Percentiles rank a stretch among this genome's conserved stretches.
Conservation (phyloP, 2,797 vertebrate genomes). For the Xenopus petersii region DNA sequence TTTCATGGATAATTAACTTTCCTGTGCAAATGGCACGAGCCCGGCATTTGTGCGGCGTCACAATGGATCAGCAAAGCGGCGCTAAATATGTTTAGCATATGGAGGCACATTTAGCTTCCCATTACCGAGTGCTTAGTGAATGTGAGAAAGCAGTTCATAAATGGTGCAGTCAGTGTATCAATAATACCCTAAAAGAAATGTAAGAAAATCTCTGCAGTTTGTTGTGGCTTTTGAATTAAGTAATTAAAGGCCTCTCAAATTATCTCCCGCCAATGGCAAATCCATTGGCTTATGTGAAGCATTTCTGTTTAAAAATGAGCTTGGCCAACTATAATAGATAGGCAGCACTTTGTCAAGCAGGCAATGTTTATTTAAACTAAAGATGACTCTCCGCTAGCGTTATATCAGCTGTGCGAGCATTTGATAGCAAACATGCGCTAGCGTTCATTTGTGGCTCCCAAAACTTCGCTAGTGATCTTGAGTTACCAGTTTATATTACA, state of each 20-base stretch:
- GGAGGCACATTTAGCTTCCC: conserved; percentile 27
- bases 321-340: too few species aligned
- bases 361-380: too few species aligned
- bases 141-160: conserved; percentile 27
- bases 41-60: conserved; percentile 27
- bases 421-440: too few species aligned
- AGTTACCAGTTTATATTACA: too few species aligned
- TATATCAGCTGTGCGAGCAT: too few species aligned
- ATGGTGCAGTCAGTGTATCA: neutral
- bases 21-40: conserved; percentile 27
- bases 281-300: too few species aligned
- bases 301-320: too few species aligned
- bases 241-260: neutral
- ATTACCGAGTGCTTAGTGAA: conserved; percentile 17
- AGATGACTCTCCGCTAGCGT: too few species aligned
- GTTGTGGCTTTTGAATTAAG: neutral
- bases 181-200: neutral
- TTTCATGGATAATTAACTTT: conserved; percentile 46
- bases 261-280: too few species aligned
- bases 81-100: conserved; percentile 45
- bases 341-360: too few species aligned
- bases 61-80: conserved; percentile 32
- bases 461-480: too few species aligned
- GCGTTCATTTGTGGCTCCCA: too few species aligned
- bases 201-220: neutral